These are phyloP conservation scores for Eupithecia subumbrata DNA, from an alignment of 2,888 invertebrate genomes.

Conservation along the genomic window DNA sequence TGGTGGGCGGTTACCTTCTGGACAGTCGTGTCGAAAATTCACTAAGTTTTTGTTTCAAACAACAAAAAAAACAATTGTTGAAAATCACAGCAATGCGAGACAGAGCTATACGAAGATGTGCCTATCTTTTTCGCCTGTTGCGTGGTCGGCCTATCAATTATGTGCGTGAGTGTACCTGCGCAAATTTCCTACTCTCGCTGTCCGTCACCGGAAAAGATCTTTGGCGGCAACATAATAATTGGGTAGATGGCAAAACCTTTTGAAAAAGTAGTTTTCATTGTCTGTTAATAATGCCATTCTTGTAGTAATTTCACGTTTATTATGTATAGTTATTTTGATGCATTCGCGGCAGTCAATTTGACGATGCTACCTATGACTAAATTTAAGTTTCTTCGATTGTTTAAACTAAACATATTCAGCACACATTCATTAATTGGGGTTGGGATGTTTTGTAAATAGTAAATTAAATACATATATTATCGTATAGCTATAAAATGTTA, in stretches of 20 bases:
- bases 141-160: no score
- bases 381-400: not conserved
- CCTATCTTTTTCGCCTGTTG: no score
- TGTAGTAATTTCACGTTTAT: no score
- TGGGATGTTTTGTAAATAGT: conserved; percentile 21
- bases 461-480: conserved; percentile 11
- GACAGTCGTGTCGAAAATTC: no score
- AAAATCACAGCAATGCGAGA: no score
- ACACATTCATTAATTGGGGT: not conserved
- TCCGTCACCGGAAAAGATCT: no score
- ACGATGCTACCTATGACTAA: not conserved
- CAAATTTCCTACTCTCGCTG: no score
- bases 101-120: no score
- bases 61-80: no score
- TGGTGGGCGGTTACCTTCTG: no score
- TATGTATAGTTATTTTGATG: not conserved
- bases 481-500: conserved; percentile 32
- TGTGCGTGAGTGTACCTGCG: not conserved
- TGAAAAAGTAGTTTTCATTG: not conserved
- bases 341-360: not conserved
- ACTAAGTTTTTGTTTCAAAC: no score
- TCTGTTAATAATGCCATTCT: no score
- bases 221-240: not conserved
- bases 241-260: not conserved
- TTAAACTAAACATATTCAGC: not conserved